Evolutionary conservation across 2,888 invertebrate species (phyloP), one percentile per base, ranked within the genome.

Genomic region (Polyommatus iphigenia): DNA sequence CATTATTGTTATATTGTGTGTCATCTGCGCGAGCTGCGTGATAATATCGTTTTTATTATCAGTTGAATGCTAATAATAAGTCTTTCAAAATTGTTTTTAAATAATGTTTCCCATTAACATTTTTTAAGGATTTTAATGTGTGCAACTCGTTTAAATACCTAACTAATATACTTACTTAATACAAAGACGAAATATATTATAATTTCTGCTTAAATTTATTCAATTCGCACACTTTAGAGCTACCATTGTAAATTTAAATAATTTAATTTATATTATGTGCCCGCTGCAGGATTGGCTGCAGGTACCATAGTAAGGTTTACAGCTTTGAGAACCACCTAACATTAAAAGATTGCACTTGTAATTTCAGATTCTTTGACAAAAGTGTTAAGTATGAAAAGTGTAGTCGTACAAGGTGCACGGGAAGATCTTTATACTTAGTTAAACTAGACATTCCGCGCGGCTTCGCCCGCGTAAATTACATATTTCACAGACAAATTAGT

Each of bases 31-130:
- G 24, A 29, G 29, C 10, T 15, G 67, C 67, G 5, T 32, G 29
- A 32, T 67, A 29, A 32, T 67, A 29, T 29, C 67, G 15, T 67
- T 67, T 29, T 67, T 67, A 67, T 67, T 67, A 67, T 67, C 67
- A 67, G 29, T 13, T 20, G 3, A 54, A 54, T 54, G 54, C 18
- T 54, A 54, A 5, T 54, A 54, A 54, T 54, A 15, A 54, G 54
- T 54, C 15, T 18, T 15, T 50, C 4, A 50, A 50, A 50, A 15
- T 50, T 54, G 54, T 18, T 54, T 18, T 54, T 54, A 18, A 54
- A 54, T 54, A 54, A 54, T 54, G 15, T 54, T 54, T 54, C 4
- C 54, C 5, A 54, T 54, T 54, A 15, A 54, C 0, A 54, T 18
- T 15, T 0, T 15, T 50, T 54, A 54, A 5, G 10, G 1, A 54